These are phyloP conservation scores for Ochropacha duplaris DNA, from an alignment of 2,888 invertebrate species.

Conservation along the genomic window DNA sequence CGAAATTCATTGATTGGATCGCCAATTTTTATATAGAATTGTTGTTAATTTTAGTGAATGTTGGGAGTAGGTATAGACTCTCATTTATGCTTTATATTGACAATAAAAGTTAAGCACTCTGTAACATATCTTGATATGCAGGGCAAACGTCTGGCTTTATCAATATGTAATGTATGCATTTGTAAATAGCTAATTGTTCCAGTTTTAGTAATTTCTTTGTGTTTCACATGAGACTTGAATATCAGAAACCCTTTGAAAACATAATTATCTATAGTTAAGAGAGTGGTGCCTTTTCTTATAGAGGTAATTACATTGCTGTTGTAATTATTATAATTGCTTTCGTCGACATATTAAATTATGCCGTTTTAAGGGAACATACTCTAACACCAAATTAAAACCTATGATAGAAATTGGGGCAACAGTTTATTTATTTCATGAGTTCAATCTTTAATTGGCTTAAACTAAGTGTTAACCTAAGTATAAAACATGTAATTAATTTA, in stretches of 20 bases:
- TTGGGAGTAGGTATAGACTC: too few relatives aligned
- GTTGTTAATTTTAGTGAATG: too few relatives aligned
- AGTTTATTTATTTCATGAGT: too few relatives aligned
- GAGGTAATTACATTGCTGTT: constrained; percentile 67
- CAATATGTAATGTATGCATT: background rate
- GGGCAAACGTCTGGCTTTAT: background rate
- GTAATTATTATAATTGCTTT: constrained; percentile 79
- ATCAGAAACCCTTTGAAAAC: constrained; percentile 67
- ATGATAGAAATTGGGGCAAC: too few relatives aligned
- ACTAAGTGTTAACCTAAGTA: too few relatives aligned
- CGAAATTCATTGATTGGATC: too few relatives aligned
- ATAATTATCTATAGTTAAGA: constrained; percentile 69
- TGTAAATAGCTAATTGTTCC: background rate
- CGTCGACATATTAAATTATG: constrained; percentile 70
- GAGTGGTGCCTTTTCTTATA: constrained; percentile 62
- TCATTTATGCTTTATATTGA: too few relatives aligned
- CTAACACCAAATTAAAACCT: constrained; percentile 8
- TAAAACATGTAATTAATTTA: too few relatives aligned
- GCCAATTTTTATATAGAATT: too few relatives aligned
- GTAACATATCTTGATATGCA: background rate
- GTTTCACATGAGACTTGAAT: constrained; percentile 56
- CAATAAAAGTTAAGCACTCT: too few relatives aligned
- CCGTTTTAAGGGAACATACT: constrained; percentile 59
- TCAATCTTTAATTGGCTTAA: too few relatives aligned
- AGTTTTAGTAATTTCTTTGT: constrained; percentile 23